Percentiles rank a stretch among this genome's conserved stretches.
Conservation (phyloP, 2,888 invertebrate species). For the Drosophila rubida region DNA sequence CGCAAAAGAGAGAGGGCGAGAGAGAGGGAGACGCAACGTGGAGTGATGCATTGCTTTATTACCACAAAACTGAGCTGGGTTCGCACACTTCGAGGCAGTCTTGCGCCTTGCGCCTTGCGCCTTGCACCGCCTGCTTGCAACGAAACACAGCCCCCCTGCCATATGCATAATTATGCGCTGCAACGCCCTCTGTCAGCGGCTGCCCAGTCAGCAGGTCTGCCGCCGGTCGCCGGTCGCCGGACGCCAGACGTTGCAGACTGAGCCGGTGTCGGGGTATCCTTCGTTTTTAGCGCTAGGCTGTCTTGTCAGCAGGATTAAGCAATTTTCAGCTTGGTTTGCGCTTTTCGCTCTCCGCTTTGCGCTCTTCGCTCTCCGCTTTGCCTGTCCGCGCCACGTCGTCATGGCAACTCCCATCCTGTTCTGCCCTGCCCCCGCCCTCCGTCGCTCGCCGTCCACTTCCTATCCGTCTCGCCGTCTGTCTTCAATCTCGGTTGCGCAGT, state of each 20-base stretch:
- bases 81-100: not conserved
- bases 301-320: conserved; percentile 80
- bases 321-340: conserved; percentile 77
- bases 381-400: conserved; percentile 61
- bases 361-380: conserved; percentile 53
- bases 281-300: conserved; percentile 62
- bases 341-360: conserved; percentile 49
- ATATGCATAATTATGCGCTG: conserved; percentile 81
- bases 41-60: conserved; percentile 82
- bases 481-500: conserved; percentile 6
- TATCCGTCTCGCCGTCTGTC: conserved; percentile 6
- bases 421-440: not conserved
- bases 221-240: not conserved
- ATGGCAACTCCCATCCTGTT: conserved; percentile 27
- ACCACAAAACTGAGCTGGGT: conserved; percentile 59
- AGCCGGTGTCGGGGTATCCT: conserved; percentile 34
- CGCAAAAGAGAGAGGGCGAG: not conserved
- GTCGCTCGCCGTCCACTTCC: no score
- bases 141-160: conserved; percentile 26
- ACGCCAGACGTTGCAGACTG: not conserved
- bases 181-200: conserved; percentile 82
- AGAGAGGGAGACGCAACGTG: conserved; percentile 1
- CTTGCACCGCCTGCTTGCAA: not conserved
- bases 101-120: not conserved
- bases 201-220: conserved; percentile 59